Evolutionary conservation across 2,888 invertebrate genomes (phyloP), one percentile per base, ranked within the genome.

Genomic region (Gibbula magus): DNA sequence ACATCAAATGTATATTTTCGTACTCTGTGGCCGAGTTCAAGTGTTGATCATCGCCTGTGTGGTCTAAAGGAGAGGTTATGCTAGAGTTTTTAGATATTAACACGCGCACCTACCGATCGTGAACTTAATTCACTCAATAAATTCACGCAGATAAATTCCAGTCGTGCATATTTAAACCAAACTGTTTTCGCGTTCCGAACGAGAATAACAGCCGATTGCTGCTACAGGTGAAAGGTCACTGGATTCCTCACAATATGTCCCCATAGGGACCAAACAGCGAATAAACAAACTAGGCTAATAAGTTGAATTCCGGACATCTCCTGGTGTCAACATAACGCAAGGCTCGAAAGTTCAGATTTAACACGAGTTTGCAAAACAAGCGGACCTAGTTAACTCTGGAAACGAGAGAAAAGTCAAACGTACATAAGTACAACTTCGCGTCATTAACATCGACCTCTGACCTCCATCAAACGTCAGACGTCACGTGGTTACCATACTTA

Each of bases 361-460:
- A 61, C 61, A 29, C 61, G 61, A 61, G 61, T 61, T 61, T 61
- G 25, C 61, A 61, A 61, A 61, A 61, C 61, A 61, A 61, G 29
- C 61, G 61, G 61, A 61, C 25, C 61, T 25, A 61, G 61, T 61
- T 61, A 61, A 61, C 22, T 61, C 29, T 61, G 22, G 61, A 61
- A 61, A 61, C 61, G 13, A 18, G 61, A 61, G 61, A 61, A 61
- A 61, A 61, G 61, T 61, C 61, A 61, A 61, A 61, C 61, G 61
- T 61, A 25, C 29, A 32, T 22, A 18, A 29, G 61, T 61, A 25
- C 29, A 61, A 61, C 4, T 25, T n/a, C 29, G 61, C 61, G n/a
- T 61, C 61, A 61, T 61, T 61, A 61, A 61, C 61, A 25, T 61
- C 25, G 61, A 61, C 61, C 61, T 25, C 18, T 61, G 61, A 61